Conservation (phyloP, 2,888 invertebrate genomes). For the Hermodice carunculata region DNA sequence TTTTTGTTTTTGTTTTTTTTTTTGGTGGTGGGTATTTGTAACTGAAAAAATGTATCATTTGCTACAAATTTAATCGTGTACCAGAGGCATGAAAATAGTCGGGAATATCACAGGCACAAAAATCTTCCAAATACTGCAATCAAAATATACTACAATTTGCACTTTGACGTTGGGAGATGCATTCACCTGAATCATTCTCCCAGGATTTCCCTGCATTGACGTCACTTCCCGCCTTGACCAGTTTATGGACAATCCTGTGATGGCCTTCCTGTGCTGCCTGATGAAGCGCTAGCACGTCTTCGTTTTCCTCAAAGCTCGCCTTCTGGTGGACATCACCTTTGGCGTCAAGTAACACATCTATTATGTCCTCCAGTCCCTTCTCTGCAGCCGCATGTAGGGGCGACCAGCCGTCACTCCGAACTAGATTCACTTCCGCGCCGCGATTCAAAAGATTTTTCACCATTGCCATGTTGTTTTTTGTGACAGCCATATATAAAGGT, state of each 20-base stretch:
- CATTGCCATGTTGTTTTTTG: conserved; percentile 44
- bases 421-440: conserved; percentile 49
- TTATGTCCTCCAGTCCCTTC: conserved; percentile 28
- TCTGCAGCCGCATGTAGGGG: conserved; percentile 49
- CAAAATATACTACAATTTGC: no score
- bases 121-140: no score
- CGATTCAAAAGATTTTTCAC: conserved; percentile 41
- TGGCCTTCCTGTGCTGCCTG: conserved; percentile 43
- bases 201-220: conserved; percentile 35
- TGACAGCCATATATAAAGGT: conserved; percentile 49
- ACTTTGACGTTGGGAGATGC: no score
- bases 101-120: no score
- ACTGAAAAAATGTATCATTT: no score
- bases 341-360: conserved; percentile 26
- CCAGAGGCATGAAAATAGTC: no score
- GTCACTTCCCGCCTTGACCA: conserved; percentile 25
- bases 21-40: no score
- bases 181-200: conserved; percentile 31
- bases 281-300: conserved; percentile 33
- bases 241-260: conserved; percentile 22
- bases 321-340: conserved; percentile 10
- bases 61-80: no score
- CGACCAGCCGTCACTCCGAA: conserved; percentile 44
- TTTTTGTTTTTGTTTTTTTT: no score
- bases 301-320: conserved; percentile 37